A percentile compares a stretch with the other conserved stretches of the same genome.
Evolutionary conservation across 2,888 invertebrate species (phyloP).

Genomic region (Epistrophella euchroma): DNA sequence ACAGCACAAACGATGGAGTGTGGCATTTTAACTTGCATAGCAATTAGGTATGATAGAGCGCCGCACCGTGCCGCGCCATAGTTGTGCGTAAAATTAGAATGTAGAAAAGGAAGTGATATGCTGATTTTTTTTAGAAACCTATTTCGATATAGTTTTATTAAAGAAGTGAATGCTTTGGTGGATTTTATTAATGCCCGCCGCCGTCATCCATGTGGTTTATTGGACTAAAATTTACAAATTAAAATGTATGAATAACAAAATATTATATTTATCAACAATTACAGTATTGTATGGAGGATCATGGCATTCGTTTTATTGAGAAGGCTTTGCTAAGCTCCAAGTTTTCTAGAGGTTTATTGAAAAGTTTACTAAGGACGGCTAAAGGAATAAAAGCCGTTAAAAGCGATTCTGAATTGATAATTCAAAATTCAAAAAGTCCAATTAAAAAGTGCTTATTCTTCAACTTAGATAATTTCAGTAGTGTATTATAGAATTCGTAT

Average conservation of each 20-base stretch:
- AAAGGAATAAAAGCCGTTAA: no score
- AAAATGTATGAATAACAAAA: background rate
- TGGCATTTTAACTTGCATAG: conserved; percentile 66
- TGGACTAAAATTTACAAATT: background rate
- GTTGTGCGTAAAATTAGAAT: conserved; percentile 55
- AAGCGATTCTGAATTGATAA: no score
- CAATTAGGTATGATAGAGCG: conserved; percentile 62
- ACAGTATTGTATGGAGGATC: no score
- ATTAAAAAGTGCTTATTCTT: no score
- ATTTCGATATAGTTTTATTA: background rate
- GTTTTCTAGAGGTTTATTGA: no score
- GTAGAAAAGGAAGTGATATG: conserved; percentile 60
- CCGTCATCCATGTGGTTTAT: background rate
- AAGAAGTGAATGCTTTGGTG: background rate
- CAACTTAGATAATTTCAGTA: no score
- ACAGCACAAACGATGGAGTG: conserved; percentile 45
- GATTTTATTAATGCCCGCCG: background rate
- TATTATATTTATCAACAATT: no score
- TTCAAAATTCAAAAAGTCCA: no score
- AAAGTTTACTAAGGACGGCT: no score
- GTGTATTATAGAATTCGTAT: no score
- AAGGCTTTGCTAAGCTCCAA: no score
- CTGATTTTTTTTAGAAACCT: conserved; percentile 3
- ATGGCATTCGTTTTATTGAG: no score
- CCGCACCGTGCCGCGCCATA: conserved; percentile 28